phyloP scores from a whole-genome alignment of 1,140 invertebrate genomes.

The Bombus sibiricus region DNA sequence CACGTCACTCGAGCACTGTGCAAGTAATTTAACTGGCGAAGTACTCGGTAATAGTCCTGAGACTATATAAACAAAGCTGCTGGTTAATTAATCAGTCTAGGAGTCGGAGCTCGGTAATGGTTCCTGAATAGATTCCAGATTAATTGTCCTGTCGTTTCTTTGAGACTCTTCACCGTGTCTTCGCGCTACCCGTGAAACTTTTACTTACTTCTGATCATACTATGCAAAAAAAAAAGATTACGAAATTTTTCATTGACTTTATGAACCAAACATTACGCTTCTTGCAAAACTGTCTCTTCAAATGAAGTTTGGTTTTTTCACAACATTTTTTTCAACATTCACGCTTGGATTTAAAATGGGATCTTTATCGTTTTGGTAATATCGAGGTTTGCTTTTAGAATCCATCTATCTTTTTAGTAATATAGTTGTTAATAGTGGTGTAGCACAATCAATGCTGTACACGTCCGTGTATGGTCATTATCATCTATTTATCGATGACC shows the following conservation, averaged over 20 bases:
- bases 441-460: background rate
- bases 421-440: background rate
- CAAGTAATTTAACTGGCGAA: conserved; percentile 55
- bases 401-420: background rate
- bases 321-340: background rate
- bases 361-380: background rate
- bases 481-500: conserved; percentile 23
- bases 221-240: no score
- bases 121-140: conserved; percentile 44
- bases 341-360: background rate
- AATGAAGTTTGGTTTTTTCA: background rate
- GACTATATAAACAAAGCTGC: conserved; percentile 38
- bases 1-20: conserved; percentile 27
- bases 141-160: conserved; percentile 34
- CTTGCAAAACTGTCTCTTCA: background rate
- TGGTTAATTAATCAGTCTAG: conserved; percentile 51
- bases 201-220: background rate
- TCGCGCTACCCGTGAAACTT: background rate
- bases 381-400: background rate
- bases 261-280: background rate
- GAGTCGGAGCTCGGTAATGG: conserved; percentile 25
- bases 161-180: background rate
- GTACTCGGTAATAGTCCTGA: conserved; percentile 40
- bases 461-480: background rate
- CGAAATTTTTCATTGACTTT: background rate